phyloP scores from a whole-genome alignment of 2,888 invertebrate species.

The Rhagonycha fulva region DNA sequence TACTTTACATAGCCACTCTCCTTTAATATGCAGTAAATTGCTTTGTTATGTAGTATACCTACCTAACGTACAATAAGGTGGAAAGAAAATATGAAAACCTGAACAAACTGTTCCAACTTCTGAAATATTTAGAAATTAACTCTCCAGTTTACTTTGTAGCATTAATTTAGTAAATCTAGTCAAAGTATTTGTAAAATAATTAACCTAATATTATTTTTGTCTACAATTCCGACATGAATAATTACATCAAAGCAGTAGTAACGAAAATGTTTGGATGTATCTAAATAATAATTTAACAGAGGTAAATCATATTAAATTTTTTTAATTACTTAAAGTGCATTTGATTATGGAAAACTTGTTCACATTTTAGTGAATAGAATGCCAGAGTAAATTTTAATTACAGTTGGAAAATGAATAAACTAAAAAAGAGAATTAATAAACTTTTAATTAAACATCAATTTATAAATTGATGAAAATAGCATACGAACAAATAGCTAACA shows the following conservation, averaged over 20 bases:
- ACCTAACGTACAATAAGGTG: neutral
- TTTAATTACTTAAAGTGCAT: neutral
- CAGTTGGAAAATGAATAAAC: neutral
- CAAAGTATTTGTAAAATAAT: neutral
- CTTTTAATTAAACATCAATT: neutral
- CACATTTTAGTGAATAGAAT: neutral
- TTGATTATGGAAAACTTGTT: neutral
- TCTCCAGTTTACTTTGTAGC: neutral
- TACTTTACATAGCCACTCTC: slow-evolving; percentile 8
- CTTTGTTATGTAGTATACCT: neutral
- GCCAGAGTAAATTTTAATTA: neutral
- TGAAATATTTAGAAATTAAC: neutral
- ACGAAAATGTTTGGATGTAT: neutral
- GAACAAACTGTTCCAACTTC: neutral
- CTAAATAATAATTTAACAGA: neutral
- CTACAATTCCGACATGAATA: neutral
- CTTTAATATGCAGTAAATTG: slow-evolving; percentile 6
- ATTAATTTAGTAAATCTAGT: neutral
- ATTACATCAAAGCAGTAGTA: neutral
- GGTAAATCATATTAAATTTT: neutral
- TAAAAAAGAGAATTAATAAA: neutral
- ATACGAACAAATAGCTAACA: neutral
- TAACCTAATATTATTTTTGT: neutral
- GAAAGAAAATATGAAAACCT: neutral
- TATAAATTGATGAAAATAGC: neutral